Conservation (phyloP, 2,113 vertebrate genomes). For the Cephalopterus ornatus region DNA sequence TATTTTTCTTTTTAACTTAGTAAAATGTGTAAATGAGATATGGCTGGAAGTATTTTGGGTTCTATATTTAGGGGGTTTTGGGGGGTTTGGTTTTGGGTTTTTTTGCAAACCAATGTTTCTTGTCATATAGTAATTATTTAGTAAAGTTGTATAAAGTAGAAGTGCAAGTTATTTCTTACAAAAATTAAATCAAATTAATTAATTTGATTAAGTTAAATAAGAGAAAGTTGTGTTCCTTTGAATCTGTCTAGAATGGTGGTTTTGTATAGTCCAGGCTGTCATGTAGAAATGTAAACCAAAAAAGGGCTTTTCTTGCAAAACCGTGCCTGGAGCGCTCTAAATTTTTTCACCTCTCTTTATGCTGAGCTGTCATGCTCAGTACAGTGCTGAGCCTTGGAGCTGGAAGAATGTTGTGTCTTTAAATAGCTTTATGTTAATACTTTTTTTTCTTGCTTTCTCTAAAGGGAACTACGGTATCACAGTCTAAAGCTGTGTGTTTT, state of each 20-base stretch:
- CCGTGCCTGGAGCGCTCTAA: not conserved
- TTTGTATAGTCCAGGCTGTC: not conserved
- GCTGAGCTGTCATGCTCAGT: not conserved
- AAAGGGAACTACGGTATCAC: not conserved
- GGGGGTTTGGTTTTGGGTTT: not conserved
- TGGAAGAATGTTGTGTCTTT: not conserved
- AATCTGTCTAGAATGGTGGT: not conserved
- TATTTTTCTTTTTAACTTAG: not conserved
- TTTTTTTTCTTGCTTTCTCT: not conserved
- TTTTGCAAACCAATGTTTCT: not conserved
- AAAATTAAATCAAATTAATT: too few species aligned
- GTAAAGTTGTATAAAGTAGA: not conserved
- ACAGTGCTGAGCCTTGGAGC: not conserved
- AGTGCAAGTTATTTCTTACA: not conserved
- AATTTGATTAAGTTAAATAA: not conserved
- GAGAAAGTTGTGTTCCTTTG: not conserved
- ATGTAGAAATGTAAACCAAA: not conserved
- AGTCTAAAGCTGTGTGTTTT: not conserved
- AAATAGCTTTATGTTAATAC: not conserved
- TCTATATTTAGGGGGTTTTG: not conserved
- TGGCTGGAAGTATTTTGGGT: not conserved
- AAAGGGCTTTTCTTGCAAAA: not conserved
- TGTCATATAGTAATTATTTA: not conserved
- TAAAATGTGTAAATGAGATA: not conserved
- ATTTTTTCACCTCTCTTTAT: not conserved